Evolutionary conservation across 2,113 vertebrate genomes (phyloP), one percentile per base, ranked within the genome.

Genomic region (Tauraco erythrolophus): DNA sequence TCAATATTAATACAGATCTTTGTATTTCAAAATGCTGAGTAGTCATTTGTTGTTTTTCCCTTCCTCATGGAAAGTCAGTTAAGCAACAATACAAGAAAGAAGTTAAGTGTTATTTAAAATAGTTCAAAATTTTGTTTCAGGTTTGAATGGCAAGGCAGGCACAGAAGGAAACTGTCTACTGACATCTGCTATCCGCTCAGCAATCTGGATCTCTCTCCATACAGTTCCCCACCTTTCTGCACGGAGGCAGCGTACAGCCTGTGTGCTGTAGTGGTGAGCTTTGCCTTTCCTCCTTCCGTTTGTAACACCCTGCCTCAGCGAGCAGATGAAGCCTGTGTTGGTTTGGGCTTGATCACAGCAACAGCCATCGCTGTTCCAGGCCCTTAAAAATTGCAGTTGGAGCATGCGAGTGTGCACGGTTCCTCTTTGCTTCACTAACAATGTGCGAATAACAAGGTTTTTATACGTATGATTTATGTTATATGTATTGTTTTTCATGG

Each of bases 231-330:
- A 16, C 25, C 71, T 17, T 92, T 90, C 48, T 77, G 51, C 57
- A 93, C 96, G 57, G 97, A 96, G 1, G 85, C 75, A 7, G 97
- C 93, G 68, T 99, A 99, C 94, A 98, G 94, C 62, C 96, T 99
- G 12, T 99, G 98, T 64, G 99, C 98, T 27, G 98, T 99, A 14
- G 98, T 99, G 99, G 99, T 99, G 93, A 99, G 99, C 96, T 79
- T 21, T 54, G 65, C 31, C 41, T 14, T 72, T 27, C 71, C 71
- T 30, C 41, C 65, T 54, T 61, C 39, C 5, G 6, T 2, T 23
- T 41, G 45, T 17, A 69, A 30, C 5, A 22, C 76, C 28, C 54
- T 56, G 33, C n/a, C 33, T 60, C 10, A 1, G 2, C 14, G 4
- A 57, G 53, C 50, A 60, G 53, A 14, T 8, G 23, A 43, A 58